Conservation (phyloP, 2,113 vertebrate species). For the Bostrychus sinensis region DNA sequence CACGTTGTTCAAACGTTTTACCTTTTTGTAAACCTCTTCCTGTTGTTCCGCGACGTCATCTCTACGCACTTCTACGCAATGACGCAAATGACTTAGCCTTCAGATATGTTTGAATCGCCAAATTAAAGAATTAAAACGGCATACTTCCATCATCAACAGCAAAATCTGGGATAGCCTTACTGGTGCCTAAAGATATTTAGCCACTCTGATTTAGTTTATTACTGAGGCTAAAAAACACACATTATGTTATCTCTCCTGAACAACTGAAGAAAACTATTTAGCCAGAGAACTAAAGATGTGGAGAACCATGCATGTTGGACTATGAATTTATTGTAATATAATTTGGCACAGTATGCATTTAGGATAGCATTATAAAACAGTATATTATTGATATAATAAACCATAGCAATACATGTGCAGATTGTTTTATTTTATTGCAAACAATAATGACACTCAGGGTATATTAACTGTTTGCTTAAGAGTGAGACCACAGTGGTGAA, state of each 20-base stretch:
- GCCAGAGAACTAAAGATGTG: no score
- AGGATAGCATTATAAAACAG: no score
- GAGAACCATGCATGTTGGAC: no score
- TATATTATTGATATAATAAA: background rate
- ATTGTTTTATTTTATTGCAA: conserved; percentile 83
- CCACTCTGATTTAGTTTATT: no score
- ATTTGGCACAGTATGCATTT: no score
- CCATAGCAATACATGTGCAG: conserved; percentile 32
- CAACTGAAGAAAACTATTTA: no score
- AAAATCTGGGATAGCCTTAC: no score
- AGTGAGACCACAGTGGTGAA: conserved; percentile 76
- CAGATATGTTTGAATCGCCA: no score
- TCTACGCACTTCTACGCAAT: conserved; percentile 41
- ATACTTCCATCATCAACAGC: no score
- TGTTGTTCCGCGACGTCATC: conserved; percentile 44
- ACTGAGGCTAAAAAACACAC: background rate
- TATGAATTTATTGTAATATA: no score
- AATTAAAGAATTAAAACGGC: no score
- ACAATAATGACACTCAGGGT: conserved; percentile 84
- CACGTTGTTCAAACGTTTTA: conserved; percentile 71
- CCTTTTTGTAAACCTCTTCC: conserved; percentile 43
- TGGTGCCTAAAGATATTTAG: no score
- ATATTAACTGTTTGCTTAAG: conserved; percentile 82
- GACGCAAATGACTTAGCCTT: conserved; percentile 35
- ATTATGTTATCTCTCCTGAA: background rate